Evolutionary conservation across 2,888 invertebrate genomes (phyloP).

Genomic region (Muschampia plurimacula): DNA sequence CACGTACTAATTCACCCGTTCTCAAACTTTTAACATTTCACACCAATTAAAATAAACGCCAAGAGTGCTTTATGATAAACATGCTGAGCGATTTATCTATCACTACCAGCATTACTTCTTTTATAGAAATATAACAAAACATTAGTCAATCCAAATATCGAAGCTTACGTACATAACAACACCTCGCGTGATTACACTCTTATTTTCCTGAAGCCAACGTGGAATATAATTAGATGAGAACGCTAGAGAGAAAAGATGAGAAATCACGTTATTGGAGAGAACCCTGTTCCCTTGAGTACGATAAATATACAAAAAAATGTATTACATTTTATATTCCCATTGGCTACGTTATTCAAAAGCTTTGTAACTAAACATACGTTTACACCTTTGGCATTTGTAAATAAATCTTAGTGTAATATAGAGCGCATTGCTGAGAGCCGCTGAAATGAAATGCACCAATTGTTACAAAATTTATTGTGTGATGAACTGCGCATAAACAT

Average conservation of each 20-base stretch:
- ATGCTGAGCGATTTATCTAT: conserved; percentile 33
- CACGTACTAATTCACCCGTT: conserved; percentile 35
- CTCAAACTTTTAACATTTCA: conserved; percentile 35
- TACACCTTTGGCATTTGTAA: neutral
- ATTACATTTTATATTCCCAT: neutral
- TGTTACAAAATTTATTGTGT: conserved; percentile 5
- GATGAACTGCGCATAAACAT: conserved; percentile 13
- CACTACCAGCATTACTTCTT: conserved; percentile 8
- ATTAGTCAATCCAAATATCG: conserved; percentile 21
- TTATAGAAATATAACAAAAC: conserved; percentile 28
- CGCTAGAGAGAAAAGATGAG: neutral
- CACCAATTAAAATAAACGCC: conserved; percentile 37
- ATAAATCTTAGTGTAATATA: conserved; percentile 18
- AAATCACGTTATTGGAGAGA: neutral
- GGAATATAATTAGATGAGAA: neutral
- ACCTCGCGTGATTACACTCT: neutral
- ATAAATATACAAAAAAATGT: neutral
- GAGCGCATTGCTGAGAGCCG: neutral
- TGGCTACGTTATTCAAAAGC: neutral
- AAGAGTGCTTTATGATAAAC: conserved; percentile 38
- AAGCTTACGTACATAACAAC: conserved; percentile 8
- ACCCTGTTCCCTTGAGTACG: neutral
- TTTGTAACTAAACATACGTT: neutral
- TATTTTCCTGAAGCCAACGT: neutral
- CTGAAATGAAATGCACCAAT: conserved; percentile 5